Percentiles rank a stretch among this genome's conserved stretches.
Evolutionary conservation across 2,888 invertebrate genomes (phyloP).

Genomic region (Labia minor): DNA sequence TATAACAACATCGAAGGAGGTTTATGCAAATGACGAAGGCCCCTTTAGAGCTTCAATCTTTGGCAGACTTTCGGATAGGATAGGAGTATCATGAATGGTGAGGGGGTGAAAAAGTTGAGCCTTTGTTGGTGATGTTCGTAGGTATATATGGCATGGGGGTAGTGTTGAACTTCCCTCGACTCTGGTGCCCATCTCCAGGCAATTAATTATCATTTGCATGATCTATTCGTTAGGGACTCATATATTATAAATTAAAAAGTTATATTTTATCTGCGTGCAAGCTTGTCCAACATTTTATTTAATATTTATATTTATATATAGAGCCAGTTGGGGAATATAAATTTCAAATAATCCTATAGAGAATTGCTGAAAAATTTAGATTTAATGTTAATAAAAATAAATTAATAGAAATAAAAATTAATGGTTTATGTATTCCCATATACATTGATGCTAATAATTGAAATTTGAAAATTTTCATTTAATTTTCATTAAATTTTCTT

Average conservation of each 20-base stretch:
- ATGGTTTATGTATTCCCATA: too few species aligned
- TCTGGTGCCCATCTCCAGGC: neutral
- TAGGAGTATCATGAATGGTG: too few species aligned
- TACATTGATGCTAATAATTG: too few species aligned
- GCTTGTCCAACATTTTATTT: slow-evolving; percentile 1
- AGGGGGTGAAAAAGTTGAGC: too few species aligned
- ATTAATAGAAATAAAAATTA: too few species aligned
- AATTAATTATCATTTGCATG: slow-evolving; percentile 1
- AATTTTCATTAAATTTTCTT: too few species aligned
- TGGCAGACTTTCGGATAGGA: neutral
- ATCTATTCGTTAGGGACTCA: slow-evolving; percentile 13
- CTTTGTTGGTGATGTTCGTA: too few species aligned
- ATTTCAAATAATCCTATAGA: neutral
- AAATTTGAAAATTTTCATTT: too few species aligned
- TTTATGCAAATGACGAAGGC: neutral
- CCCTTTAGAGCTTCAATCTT: neutral
- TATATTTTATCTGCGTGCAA: slow-evolving; percentile 5
- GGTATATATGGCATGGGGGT: too few species aligned
- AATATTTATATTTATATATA: slow-evolving; percentile 8
- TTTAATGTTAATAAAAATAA: too few species aligned
- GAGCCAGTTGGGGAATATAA: neutral
- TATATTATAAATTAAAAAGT: slow-evolving; percentile 13
- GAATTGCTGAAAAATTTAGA: too few species aligned
- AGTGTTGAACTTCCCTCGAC: neutral
- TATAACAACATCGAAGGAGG: neutral